A percentile compares a stretch with the other conserved stretches of the same genome.
Conservation (phyloP, 1,140 invertebrate species). For the Aethina tumida region DNA sequence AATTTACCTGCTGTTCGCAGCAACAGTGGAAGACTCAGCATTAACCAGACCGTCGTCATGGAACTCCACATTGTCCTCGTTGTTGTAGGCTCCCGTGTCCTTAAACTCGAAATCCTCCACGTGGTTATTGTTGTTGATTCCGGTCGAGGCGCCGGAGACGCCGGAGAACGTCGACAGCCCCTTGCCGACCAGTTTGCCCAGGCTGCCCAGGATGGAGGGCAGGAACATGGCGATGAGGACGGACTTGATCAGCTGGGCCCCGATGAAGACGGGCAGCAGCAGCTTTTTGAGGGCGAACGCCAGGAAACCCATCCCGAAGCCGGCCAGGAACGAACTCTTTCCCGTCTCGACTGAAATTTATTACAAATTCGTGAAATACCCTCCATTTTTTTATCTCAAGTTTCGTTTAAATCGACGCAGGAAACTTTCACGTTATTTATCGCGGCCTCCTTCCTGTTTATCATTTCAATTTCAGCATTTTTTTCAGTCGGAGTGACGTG, state of each 20-base stretch:
- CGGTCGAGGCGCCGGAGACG: slow-evolving; percentile 41
- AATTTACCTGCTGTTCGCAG: slow-evolving; percentile 21
- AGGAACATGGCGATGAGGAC: slow-evolving; percentile 69
- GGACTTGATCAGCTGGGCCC: slow-evolving; percentile 68
- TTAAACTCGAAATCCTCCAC: slow-evolving; percentile 60
- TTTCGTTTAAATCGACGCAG: too few relatives aligned
- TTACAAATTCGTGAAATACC: too few relatives aligned
- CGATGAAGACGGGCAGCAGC: slow-evolving; percentile 64
- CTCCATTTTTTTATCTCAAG: too few relatives aligned
- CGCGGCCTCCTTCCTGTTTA: too few relatives aligned
- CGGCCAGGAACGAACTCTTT: slow-evolving; percentile 56
- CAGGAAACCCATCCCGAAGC: slow-evolving; percentile 59
- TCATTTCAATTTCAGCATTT: too few relatives aligned
- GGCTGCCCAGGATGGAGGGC: slow-evolving; percentile 67
- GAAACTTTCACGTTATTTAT: too few relatives aligned
- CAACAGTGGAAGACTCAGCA: slow-evolving; percentile 20
- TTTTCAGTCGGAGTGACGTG: too few relatives aligned
- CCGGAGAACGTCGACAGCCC: slow-evolving; percentile 42
- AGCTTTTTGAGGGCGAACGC: slow-evolving; percentile 72
- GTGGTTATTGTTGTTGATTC: slow-evolving; percentile 25
- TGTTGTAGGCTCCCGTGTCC: slow-evolving; percentile 37
- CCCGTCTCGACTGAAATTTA: slow-evolving; percentile 31
- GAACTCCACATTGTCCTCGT: slow-evolving; percentile 19
- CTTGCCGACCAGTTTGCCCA: slow-evolving; percentile 73
- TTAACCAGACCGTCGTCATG: slow-evolving; percentile 15